These are phyloP conservation scores for Patiria miniata DNA, from an alignment of 35 echinoderm and acorn worm genomes.

Conservation along the genomic window DNA sequence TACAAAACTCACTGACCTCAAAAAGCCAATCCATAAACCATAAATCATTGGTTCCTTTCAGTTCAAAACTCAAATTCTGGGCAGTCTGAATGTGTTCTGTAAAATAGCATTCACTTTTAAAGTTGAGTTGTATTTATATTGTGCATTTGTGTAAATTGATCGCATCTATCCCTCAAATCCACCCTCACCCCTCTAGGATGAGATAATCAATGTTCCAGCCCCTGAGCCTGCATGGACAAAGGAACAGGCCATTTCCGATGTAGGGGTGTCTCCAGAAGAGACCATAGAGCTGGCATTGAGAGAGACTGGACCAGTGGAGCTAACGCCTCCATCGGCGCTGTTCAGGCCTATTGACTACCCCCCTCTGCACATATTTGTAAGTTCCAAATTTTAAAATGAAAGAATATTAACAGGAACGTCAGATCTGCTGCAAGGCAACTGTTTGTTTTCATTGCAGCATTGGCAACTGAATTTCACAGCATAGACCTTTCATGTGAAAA, in stretches of 20 bases:
- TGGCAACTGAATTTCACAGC: no score
- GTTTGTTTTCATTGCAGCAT: no score
- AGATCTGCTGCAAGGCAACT: no score
- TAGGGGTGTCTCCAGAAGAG: slow-evolving; percentile 20
- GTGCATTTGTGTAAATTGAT: no score
- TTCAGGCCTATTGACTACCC: slow-evolving; percentile 95
- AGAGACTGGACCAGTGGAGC: slow-evolving; percentile 42
- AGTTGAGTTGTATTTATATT: no score
- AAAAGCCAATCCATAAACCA: neutral
- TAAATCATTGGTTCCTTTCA: no score
- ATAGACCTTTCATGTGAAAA: no score
- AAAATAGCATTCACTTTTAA: no score
- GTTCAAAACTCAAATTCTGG: no score
- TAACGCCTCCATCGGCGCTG: slow-evolving; percentile 77
- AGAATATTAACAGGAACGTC: no score
- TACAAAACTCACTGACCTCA: slow-evolving; percentile 9
- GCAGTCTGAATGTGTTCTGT: no score
- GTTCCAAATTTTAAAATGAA: slow-evolving; percentile 33
- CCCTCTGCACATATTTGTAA: slow-evolving; percentile 98
- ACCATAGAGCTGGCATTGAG: slow-evolving; percentile 29
- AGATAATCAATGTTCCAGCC: slow-evolving; percentile 81
- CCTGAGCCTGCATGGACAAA: slow-evolving; percentile 83
- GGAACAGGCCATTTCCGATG: slow-evolving; percentile 6
- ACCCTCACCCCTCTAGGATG: slow-evolving; percentile 59
- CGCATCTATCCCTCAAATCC: neutral